Conservation (phyloP, 53 echinoderm and acorn worm genomes). For the Crossaster papposus region DNA sequence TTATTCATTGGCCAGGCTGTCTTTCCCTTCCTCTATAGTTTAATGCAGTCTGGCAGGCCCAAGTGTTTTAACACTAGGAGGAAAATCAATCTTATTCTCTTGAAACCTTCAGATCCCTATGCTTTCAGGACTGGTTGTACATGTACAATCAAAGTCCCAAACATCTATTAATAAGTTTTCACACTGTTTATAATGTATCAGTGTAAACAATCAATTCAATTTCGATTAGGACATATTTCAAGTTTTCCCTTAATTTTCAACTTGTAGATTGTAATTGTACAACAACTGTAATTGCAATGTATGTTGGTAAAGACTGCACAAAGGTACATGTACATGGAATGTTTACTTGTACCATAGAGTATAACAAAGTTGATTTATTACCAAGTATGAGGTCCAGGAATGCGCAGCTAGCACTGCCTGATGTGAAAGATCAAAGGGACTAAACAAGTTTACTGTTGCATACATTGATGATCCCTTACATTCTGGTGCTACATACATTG, state of each 20-base stretch:
- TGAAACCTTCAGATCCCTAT: neutral
- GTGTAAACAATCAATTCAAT: too few relatives aligned
- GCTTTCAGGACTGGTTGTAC: neutral
- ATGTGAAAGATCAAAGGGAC: neutral
- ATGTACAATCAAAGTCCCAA: neutral
- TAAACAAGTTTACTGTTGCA: constrained; percentile 4
- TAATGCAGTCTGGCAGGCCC: constrained; percentile 47
- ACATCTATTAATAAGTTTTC: constrained; percentile 25
- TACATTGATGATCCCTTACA: neutral
- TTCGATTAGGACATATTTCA: too few relatives aligned
- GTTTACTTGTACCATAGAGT: neutral
- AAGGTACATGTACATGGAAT: neutral
- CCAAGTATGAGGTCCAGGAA: neutral
- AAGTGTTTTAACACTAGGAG: constrained; percentile 2
- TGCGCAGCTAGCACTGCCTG: neutral
- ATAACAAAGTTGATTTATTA: constrained; percentile 20
- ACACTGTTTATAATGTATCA: neutral
- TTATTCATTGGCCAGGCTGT: constrained; percentile 2
- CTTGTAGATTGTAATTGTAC: too few relatives aligned
- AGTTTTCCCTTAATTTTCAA: too few relatives aligned
- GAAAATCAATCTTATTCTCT: constrained; percentile 40
- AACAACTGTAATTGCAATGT: too few relatives aligned
- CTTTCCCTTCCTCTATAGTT: neutral
- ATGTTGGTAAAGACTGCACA: neutral
- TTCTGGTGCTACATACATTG: too few relatives aligned